Percentiles rank a stretch among this genome's conserved stretches.
Conservation (phyloP, 2,113 vertebrate genomes). For the Epinephelus moara region DNA sequence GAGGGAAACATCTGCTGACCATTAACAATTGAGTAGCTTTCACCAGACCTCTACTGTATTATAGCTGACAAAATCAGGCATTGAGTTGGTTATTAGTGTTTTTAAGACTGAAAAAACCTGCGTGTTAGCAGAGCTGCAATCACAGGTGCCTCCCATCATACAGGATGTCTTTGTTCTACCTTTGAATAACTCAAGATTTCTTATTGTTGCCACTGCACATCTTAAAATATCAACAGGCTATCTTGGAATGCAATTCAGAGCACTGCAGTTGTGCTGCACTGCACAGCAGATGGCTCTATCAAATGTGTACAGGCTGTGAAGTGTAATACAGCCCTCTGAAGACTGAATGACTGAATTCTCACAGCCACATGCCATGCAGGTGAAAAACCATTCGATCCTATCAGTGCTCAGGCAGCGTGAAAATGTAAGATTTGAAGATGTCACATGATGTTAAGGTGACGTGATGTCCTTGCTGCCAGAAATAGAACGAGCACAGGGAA, state of each 20-base stretch:
- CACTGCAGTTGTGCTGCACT: not conserved
- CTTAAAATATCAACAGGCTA: slow-evolving; percentile 49
- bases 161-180: not conserved
- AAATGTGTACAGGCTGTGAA: slow-evolving; percentile 43
- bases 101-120: too few relatives aligned
- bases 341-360: slow-evolving; percentile 40
- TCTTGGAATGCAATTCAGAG: slow-evolving; percentile 29
- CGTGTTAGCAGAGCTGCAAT: too few relatives aligned
- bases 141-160: not conserved
- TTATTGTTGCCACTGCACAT: slow-evolving; percentile 13
- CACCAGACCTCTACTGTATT: not conserved
- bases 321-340: slow-evolving; percentile 38
- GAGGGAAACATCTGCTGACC: slow-evolving; percentile 2
- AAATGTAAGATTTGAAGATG: slow-evolving; percentile 21
- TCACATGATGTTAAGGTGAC: slow-evolving; percentile 25
- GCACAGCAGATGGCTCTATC: slow-evolving; percentile 53
- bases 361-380: slow-evolving; percentile 44
- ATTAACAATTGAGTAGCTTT: slow-evolving; percentile 1
- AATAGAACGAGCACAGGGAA: slow-evolving; percentile 10
- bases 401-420: slow-evolving; percentile 49
- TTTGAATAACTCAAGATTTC: slow-evolving; percentile 4
- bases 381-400: slow-evolving; percentile 55
- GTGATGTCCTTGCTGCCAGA: slow-evolving; percentile 31
- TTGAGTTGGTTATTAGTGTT: not conserved
- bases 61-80: not conserved